Evolutionary conservation across 2,888 invertebrate species (phyloP).

Genomic region (Eupithecia inturbata): DNA sequence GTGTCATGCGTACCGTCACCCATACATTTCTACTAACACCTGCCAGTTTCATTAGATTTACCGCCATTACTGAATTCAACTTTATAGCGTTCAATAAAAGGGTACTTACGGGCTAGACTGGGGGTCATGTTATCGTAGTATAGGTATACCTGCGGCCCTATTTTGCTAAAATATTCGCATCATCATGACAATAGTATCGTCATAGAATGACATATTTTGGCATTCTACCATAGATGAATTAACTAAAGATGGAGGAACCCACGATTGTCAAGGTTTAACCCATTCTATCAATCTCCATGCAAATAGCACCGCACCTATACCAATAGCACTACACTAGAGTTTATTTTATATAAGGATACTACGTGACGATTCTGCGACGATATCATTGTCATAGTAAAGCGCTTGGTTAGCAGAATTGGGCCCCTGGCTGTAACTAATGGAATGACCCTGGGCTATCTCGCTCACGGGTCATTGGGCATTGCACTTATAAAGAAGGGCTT

Average conservation of each 20-base stretch:
- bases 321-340: background rate
- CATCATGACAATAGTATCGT: background rate
- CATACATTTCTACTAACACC: slow-evolving; percentile 3
- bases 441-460: slow-evolving; percentile 44
- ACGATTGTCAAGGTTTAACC: background rate
- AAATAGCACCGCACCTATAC: background rate
- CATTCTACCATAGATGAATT: background rate
- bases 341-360: background rate
- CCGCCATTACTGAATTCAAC: background rate
- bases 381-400: background rate
- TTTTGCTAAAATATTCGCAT: background rate
- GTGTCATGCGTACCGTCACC: slow-evolving; percentile 16
- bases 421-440: slow-evolving; percentile 27
- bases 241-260: background rate
- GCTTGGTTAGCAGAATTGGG: background rate
- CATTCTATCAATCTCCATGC: background rate
- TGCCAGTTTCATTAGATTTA: background rate
- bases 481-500: slow-evolving; percentile 37
- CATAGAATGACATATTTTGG: background rate
- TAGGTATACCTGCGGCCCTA: background rate
- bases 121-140: background rate
- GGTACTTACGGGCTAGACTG: background rate
- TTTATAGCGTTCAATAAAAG: background rate
- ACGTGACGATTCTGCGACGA: background rate
- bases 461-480: slow-evolving; percentile 48